phyloP scores from a whole-genome alignment of 2,113 vertebrate species.

The Cynoglossus semilaevis region DNA sequence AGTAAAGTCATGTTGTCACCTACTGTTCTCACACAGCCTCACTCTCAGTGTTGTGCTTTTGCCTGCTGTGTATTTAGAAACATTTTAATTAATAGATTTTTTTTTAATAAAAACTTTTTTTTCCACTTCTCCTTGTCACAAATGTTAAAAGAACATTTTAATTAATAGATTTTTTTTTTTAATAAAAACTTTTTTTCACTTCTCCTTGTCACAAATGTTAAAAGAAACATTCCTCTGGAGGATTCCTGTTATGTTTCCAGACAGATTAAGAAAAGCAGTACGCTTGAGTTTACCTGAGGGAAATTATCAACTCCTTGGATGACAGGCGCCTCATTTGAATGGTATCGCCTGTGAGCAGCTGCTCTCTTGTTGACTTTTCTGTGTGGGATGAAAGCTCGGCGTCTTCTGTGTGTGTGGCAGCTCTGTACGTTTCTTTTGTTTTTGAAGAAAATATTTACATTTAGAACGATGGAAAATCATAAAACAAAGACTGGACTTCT shows the following conservation, averaged over 20 bases:
- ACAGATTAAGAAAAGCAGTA: constrained; percentile 59
- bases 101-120: constrained; percentile 3
- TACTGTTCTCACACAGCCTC: too few species aligned
- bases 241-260: constrained; percentile 42
- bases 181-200: constrained; percentile 4
- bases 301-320: constrained; percentile 64
- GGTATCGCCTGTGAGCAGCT: constrained; percentile 66
- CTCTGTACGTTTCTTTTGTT: constrained; percentile 15
- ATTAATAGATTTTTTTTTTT: too few species aligned
- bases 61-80: too few species aligned
- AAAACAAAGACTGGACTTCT: constrained; percentile 1
- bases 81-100: too few species aligned
- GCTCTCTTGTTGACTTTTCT: constrained; percentile 45
- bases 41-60: too few species aligned
- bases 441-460: constrained; percentile 18
- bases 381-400: constrained; percentile 30
- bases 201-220: constrained; percentile 30
- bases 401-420: constrained; percentile 11
- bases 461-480: not conserved
- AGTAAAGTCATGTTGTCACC: too few species aligned
- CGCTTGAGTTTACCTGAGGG: constrained; percentile 57
- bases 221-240: constrained; percentile 47
- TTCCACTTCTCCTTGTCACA: constrained; percentile 23
- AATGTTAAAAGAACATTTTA: too few species aligned
- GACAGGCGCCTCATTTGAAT: constrained; percentile 63